Evolutionary conservation across 2,888 invertebrate genomes (phyloP), one percentile per base, ranked within the genome.

Genomic region (Cantharis flavilabris): DNA sequence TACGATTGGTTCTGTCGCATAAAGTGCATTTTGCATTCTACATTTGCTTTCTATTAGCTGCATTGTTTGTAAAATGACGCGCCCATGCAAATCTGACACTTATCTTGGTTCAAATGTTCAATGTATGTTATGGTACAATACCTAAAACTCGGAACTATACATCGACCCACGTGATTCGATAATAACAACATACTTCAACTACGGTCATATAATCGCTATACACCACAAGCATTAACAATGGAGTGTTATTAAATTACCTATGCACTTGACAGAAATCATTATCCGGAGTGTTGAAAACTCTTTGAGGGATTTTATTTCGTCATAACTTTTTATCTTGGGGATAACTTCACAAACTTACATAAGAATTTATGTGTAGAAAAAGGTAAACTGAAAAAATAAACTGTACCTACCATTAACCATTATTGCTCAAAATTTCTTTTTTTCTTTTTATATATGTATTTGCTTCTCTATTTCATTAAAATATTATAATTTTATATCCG

Each of bases 61-160:
- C 64, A 78, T 78, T 78, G 78, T 78, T 73, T 76, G 72, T 76
- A 67, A 69, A 78, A 71, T 71, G 76, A 73, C 76, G 73, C 76
- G 70, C 76, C 76, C 76, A 77, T 70, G 76, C 73, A 73, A 64
- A 75, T 65, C 72, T 72, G 65, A 72, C 72, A 72, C 65, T 72
- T 72, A 72, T 72, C 72, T 65, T 72, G 30, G 30, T 30, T 64
- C 26, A 71, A 18, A 64, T 64, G 33, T 65, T 64, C 13, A 65
- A 65, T 62, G 71, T 23, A 28, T 23, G 63, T 63, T 23, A 63
- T 71, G 62, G 18, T 65, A 72, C 64, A 72, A 65, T 30, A 30
- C 28, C 63, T 72, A 72, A 72, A 65, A 49, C 64, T 64, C 72
- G 18, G 64, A 72, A 72, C 72, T 64, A 72, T 65, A 72, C 65